These are phyloP conservation scores for Alca torda DNA, from an alignment of 2,797 vertebrate species.

Conservation along the genomic window DNA sequence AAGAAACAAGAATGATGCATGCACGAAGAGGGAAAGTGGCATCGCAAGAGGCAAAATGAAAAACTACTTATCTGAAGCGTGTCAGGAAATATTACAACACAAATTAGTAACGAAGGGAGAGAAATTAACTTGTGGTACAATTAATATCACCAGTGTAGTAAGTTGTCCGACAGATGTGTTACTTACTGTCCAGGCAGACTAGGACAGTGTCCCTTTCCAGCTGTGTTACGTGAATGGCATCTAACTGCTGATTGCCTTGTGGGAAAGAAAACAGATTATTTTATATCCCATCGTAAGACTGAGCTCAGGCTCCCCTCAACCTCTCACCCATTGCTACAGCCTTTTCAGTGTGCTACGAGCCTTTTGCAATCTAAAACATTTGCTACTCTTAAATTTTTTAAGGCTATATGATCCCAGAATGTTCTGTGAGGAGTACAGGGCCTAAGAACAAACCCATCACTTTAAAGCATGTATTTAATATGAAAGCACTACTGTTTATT, in stretches of 20 bases:
- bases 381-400: background rate
- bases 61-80: background rate
- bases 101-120: background rate
- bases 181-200: conserved; percentile 97
- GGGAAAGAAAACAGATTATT: background rate
- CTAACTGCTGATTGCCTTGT: conserved; percentile 86
- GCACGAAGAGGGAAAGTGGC: accelerated
- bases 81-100: background rate
- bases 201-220: conserved; percentile 96
- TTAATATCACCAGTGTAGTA: background rate
- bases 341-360: accelerated
- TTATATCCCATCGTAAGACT: background rate
- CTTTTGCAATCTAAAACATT: background rate
- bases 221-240: conserved; percentile 96
- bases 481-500: background rate
- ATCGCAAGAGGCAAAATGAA: background rate
- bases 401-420: background rate
- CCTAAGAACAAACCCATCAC: background rate
- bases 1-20: background rate
- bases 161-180: background rate
- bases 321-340: background rate
- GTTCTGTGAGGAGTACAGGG: background rate
- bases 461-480: background rate
- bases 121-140: background rate
- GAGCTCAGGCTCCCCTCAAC: background rate